Evolutionary conservation across 2,888 invertebrate genomes (phyloP).

Genomic region (Mythimna loreyi): DNA sequence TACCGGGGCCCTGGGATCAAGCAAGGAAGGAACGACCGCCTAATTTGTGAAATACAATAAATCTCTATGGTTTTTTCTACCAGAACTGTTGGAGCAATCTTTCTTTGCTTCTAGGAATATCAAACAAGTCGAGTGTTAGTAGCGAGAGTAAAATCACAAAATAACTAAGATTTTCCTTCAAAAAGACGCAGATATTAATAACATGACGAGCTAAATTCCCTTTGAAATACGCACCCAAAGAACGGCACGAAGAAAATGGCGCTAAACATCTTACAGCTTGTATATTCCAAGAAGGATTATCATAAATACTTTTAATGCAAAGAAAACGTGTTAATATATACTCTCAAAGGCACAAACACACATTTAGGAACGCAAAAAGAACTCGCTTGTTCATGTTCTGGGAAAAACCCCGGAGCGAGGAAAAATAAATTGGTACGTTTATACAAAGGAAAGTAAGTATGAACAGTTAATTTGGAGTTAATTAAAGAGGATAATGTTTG

Average conservation of each 20-base stretch:
- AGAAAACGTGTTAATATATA: slow-evolving; percentile 14
- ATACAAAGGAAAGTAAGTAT: slow-evolving; percentile 43
- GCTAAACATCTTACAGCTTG: slow-evolving; percentile 24
- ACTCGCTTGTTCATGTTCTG: slow-evolving; percentile 10
- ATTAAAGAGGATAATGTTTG: slow-evolving; percentile 33
- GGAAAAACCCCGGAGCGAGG: slow-evolving; percentile 14
- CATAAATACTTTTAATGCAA: slow-evolving; percentile 35
- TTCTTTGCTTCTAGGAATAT: not conserved
- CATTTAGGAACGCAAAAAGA: slow-evolving; percentile 16
- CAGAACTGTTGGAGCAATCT: not conserved
- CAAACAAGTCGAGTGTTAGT: not conserved
- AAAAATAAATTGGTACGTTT: slow-evolving; percentile 25
- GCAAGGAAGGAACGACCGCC: too few relatives aligned
- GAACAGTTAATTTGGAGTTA: slow-evolving; percentile 44
- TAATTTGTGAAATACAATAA: too few relatives aligned
- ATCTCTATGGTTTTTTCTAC: not conserved
- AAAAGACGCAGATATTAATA: slow-evolving; percentile 2
- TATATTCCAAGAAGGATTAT: slow-evolving; percentile 45
- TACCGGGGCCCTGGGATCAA: too few relatives aligned
- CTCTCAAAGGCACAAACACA: slow-evolving; percentile 8
- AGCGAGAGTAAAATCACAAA: not conserved
- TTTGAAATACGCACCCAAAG: slow-evolving; percentile 31
- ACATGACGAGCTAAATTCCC: slow-evolving; percentile 19
- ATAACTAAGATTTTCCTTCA: not conserved
- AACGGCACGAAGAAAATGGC: slow-evolving; percentile 21